phyloP scores from a whole-genome alignment of 2,888 invertebrate genomes.

The Brachyptera risi region DNA sequence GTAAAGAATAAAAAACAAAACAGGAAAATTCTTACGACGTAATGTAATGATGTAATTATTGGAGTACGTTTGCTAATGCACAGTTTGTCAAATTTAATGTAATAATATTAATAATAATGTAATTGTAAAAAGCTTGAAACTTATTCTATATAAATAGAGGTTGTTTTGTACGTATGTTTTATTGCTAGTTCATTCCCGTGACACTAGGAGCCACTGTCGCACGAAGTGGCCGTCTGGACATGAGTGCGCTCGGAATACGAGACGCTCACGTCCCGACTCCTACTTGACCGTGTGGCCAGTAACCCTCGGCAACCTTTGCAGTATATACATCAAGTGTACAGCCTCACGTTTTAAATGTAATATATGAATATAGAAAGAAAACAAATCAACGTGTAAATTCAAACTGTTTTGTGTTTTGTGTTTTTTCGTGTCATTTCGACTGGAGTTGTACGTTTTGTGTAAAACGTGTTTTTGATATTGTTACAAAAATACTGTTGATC shows the following conservation, averaged over 20 bases:
- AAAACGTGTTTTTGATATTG: background rate
- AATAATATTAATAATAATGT: slow-evolving; percentile 1
- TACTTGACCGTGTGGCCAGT: too few relatives aligned
- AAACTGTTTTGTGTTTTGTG: slow-evolving; percentile 4
- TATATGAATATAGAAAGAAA: too few relatives aligned
- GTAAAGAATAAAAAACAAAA: slow-evolving; percentile 34
- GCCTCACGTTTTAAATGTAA: slow-evolving; percentile 19
- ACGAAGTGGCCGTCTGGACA: too few relatives aligned
- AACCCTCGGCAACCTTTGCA: too few relatives aligned
- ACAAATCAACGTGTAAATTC: too few relatives aligned
- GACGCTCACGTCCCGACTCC: too few relatives aligned
- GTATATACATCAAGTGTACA: too few relatives aligned
- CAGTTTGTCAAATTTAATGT: slow-evolving; percentile 27
- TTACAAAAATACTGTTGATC: background rate
- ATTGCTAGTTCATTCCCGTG: slow-evolving; percentile 27
- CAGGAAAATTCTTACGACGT: slow-evolving; percentile 28
- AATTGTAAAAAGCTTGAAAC: slow-evolving; percentile 28
- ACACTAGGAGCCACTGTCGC: background rate
- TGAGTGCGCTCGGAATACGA: too few relatives aligned
- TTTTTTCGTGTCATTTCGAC: too few relatives aligned
- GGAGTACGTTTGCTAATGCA: slow-evolving; percentile 23
- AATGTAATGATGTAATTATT: slow-evolving; percentile 32
- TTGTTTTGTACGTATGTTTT: slow-evolving; percentile 30
- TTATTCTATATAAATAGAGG: slow-evolving; percentile 16
- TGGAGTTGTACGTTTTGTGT: background rate